Evolutionary conservation across 2,888 invertebrate species (phyloP).

Genomic region (Antitype chi): DNA sequence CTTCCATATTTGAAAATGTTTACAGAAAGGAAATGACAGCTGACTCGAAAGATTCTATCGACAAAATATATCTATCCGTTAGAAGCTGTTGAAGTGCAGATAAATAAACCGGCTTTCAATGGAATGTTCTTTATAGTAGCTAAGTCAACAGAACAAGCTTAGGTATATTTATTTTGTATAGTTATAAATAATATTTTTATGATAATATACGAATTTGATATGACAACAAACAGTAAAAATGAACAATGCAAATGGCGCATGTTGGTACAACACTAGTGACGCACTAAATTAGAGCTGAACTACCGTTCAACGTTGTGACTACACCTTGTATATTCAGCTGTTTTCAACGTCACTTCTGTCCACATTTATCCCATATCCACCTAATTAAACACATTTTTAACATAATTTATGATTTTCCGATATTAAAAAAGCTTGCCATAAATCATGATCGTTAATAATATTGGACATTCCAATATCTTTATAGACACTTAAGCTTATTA

Average conservation of each 20-base stretch:
- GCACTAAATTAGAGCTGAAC: slow-evolving; percentile 50
- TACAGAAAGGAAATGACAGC: slow-evolving; percentile 59
- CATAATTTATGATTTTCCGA: slow-evolving; percentile 42
- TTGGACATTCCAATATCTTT: slow-evolving; percentile 59
- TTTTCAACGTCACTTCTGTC: slow-evolving; percentile 35
- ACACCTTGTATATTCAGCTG: slow-evolving; percentile 25
- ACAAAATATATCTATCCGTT: slow-evolving; percentile 58
- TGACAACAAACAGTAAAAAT: slow-evolving; percentile 41
- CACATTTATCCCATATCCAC: slow-evolving; percentile 14
- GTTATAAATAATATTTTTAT: slow-evolving; percentile 18
- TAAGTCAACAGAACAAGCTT: slow-evolving; percentile 26
- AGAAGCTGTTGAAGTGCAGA: slow-evolving; percentile 59
- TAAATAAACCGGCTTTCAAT: slow-evolving; percentile 56
- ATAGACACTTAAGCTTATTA: slow-evolving; percentile 62
- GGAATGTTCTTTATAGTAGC: slow-evolving; percentile 46
- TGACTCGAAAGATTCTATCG: slow-evolving; percentile 57
- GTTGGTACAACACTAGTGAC: slow-evolving; percentile 37
- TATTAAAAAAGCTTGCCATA: slow-evolving; percentile 56
- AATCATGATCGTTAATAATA: slow-evolving; percentile 53
- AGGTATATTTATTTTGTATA: slow-evolving; percentile 16
- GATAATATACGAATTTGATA: slow-evolving; percentile 3
- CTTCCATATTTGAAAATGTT: slow-evolving; percentile 52
- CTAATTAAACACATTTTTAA: slow-evolving; percentile 36
- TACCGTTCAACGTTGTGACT: slow-evolving; percentile 26
- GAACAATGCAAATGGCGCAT: slow-evolving; percentile 39